Percentiles rank a stretch among this genome's conserved stretches.
Evolutionary conservation across 2,113 vertebrate species (phyloP).

Genomic region (Notothenia rossii): DNA sequence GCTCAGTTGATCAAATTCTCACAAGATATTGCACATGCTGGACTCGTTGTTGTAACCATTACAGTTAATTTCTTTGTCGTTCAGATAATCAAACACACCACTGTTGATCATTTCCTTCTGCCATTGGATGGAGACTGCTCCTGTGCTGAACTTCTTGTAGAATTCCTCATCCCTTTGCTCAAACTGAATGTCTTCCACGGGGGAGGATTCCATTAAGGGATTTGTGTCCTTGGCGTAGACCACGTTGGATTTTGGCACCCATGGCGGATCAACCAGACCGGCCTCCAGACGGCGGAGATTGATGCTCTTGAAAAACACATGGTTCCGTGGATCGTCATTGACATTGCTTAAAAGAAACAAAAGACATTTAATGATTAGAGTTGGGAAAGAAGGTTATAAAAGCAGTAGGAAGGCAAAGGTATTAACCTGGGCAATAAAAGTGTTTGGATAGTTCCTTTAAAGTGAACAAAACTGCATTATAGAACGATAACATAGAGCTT

Average conservation of each 20-base stretch:
- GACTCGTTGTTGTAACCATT: constrained; percentile 69
- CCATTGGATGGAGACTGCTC: constrained; percentile 87
- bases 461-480: not conserved
- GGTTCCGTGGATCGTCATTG: constrained; percentile 87
- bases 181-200: constrained; percentile 83
- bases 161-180: constrained; percentile 87
- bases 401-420: no score
- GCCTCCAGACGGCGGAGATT: constrained; percentile 89
- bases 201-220: constrained; percentile 85
- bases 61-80: constrained; percentile 61
- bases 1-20: constrained; percentile 33
- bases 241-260: constrained; percentile 88
- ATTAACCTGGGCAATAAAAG: not conserved
- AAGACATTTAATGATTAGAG: not conserved
- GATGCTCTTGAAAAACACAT: constrained; percentile 88
- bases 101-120: constrained; percentile 91
- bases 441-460: not conserved
- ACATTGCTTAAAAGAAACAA: constrained; percentile 65
- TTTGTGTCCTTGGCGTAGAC: constrained; percentile 89
- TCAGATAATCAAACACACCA: constrained; percentile 89
- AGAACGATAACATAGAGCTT: not conserved
- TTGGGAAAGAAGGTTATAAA: not conserved
- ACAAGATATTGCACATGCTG: constrained; percentile 86
- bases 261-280: constrained; percentile 85
- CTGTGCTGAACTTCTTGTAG: constrained; percentile 89